Conservation (phyloP, 2,888 invertebrate species). For the Cheilosia scutellata region DNA sequence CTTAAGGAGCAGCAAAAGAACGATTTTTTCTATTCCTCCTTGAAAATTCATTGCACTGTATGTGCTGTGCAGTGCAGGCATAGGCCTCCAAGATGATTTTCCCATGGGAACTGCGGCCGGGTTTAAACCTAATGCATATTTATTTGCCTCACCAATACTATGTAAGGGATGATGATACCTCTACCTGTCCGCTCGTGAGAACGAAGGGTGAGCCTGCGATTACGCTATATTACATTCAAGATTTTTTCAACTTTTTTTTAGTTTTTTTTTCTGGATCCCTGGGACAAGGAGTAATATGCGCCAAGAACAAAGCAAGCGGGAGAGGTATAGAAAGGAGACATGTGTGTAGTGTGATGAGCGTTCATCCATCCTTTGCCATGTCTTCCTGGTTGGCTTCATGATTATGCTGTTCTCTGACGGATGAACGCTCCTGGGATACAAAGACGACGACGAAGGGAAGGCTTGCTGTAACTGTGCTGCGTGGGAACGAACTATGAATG, state of each 20-base stretch:
- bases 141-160: constrained; percentile 70
- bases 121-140: constrained; percentile 55
- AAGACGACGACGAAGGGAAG: constrained; percentile 18
- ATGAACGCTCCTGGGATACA: constrained; percentile 50
- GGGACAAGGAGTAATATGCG: constrained; percentile 1
- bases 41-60: constrained; percentile 62
- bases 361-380: constrained; percentile 38
- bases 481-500: constrained; percentile 71
- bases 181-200: constrained; percentile 44
- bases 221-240: constrained; percentile 71
- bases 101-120: constrained; percentile 60
- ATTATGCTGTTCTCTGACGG: constrained; percentile 42
- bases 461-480: constrained; percentile 50
- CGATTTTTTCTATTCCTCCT: constrained; percentile 62
- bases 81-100: constrained; percentile 26
- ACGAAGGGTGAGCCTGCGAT: constrained; percentile 55
- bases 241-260: constrained; percentile 24
- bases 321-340: constrained; percentile 38
- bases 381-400: constrained; percentile 64
- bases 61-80: too few relatives aligned
- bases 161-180: constrained; percentile 3
- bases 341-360: constrained; percentile 57
- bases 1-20: constrained; percentile 72
- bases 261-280: constrained; percentile 13
- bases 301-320: not conserved